A percentile compares a stretch with the other conserved stretches of the same genome.
Evolutionary conservation across 35 echinoderm and acorn worm genomes (phyloP).

Genomic region (Strongylocentrotus purpuratus): DNA sequence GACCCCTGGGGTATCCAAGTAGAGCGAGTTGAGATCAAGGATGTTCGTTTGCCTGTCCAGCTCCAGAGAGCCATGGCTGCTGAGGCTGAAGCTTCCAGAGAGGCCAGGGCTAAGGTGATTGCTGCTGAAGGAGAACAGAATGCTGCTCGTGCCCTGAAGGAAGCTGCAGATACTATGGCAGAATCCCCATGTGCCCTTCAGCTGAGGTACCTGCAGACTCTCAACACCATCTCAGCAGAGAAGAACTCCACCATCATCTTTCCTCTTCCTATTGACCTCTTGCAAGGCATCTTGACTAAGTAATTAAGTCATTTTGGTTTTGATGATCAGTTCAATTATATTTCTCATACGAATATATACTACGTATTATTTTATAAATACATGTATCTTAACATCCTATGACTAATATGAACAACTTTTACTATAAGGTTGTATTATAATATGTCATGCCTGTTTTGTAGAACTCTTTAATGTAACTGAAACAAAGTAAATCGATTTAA

Average conservation of each 20-base stretch:
- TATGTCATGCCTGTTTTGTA: too few relatives aligned
- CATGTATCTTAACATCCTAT: too few relatives aligned
- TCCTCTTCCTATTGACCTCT: constrained; percentile 89
- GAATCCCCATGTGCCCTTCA: constrained; percentile 91
- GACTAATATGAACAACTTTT: too few relatives aligned
- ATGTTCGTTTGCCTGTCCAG: constrained; percentile 71
- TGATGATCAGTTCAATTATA: too few relatives aligned
- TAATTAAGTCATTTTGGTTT: not conserved
- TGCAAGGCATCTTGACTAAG: constrained; percentile 45
- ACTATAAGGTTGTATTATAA: too few relatives aligned
- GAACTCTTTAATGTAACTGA: too few relatives aligned
- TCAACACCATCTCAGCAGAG: constrained; percentile 91
- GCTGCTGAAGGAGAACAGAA: constrained; percentile 97
- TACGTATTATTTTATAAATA: too few relatives aligned
- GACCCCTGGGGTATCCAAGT: constrained; percentile 92
- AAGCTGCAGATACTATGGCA: constrained; percentile 86
- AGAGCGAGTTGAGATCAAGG: constrained; percentile 82
- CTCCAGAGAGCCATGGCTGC: constrained; percentile 82
- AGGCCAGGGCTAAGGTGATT: constrained; percentile 83
- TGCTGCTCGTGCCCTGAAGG: constrained; percentile 90
- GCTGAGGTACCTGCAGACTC: constrained; percentile 92
- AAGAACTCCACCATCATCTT: constrained; percentile 99
- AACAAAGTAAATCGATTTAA: too few relatives aligned
- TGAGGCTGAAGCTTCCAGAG: constrained; percentile 78
- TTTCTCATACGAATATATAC: too few relatives aligned